Percentiles rank a stretch among this genome's conserved stretches.
Conservation (phyloP, 2,113 vertebrate genomes). For the Cottus gobio region DNA sequence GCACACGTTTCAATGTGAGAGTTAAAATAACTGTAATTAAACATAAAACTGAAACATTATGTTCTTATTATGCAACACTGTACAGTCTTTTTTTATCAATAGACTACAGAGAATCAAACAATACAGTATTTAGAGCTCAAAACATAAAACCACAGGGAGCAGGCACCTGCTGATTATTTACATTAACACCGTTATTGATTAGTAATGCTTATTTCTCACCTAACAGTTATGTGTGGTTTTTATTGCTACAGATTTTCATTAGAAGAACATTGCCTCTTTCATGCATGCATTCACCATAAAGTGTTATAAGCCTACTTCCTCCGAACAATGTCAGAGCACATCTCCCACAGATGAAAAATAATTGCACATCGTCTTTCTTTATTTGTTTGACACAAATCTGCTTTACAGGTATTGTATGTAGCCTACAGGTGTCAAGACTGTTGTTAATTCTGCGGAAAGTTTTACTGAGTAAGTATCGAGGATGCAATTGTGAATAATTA, state of each 20-base stretch:
- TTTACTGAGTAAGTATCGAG: no score
- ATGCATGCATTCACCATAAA: conserved; percentile 29
- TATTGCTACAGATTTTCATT: conserved; percentile 9
- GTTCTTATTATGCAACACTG: not conserved
- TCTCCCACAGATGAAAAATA: conserved; percentile 28
- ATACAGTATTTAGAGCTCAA: not conserved
- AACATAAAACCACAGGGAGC: not conserved
- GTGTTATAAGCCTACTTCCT: conserved; percentile 11
- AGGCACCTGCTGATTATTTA: not conserved
- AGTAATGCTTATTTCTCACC: conserved; percentile 18
- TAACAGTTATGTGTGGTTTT: not conserved
- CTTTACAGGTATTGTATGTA: conserved; percentile 12
- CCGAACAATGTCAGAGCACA: conserved; percentile 47
- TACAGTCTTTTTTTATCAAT: not conserved
- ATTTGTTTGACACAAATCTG: conserved; percentile 26
- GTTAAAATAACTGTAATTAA: not conserved
- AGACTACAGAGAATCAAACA: conserved; percentile 10
- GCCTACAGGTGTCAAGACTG: conserved; percentile 20
- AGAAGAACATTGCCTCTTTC: not conserved
- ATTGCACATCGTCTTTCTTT: conserved; percentile 16
- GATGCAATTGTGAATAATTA: not conserved
- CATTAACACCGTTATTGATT: not conserved
- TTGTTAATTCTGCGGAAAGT: conserved; percentile 17
- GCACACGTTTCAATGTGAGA: no score
- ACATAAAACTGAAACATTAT: not conserved